Evolutionary conservation across 1,140 invertebrate species (phyloP), one percentile per base, ranked within the genome.

Genomic region (Pararge aegeria): DNA sequence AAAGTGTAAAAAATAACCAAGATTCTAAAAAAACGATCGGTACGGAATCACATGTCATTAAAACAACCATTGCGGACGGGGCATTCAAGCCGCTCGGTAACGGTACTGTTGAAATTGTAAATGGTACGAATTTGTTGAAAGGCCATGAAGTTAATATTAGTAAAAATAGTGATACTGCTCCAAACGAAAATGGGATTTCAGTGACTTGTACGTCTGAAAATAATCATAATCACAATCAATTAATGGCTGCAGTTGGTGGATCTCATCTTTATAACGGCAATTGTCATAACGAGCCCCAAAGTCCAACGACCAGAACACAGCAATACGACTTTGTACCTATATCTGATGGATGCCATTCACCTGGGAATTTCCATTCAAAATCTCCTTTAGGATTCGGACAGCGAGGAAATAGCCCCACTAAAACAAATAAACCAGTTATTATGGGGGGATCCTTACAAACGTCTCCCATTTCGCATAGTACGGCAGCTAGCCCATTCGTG

Each of bases 311-410:
- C 6, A 90, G 95, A 67, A 91, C 94, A 37, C 93, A 95, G 72
- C 94, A 94, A 75, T 97, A 96, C 78, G 95, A 94, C 80, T 97
- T 97, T 75, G 94, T 94, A 5, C 95, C 95, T 0, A 96, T 96
- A 68, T 96, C 95, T 19, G 95, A 95, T 4, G 92, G 94, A 53
- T 92, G 94, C 19, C 91, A 92, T 73, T 93, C 91, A 3, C 93
- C 93, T 15, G 91, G 91, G 42, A 79, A 84, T 68, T 85, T 87
- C 61, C 63, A 86, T 65, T 82, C 84, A 13, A 89, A 88, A 73
- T 86, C 85, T 15, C 87, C 78, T 5, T 46, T 87, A 34, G 75
- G 80, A 5, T 84, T 82, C 65, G 67, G 75, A 10, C 80, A 80
- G 24, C 71, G 80, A 62, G 76, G 76, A 12, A 74, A 73, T 19